phyloP scores from a whole-genome alignment of 1,140 invertebrate species.

The Camponotus vicinus region DNA sequence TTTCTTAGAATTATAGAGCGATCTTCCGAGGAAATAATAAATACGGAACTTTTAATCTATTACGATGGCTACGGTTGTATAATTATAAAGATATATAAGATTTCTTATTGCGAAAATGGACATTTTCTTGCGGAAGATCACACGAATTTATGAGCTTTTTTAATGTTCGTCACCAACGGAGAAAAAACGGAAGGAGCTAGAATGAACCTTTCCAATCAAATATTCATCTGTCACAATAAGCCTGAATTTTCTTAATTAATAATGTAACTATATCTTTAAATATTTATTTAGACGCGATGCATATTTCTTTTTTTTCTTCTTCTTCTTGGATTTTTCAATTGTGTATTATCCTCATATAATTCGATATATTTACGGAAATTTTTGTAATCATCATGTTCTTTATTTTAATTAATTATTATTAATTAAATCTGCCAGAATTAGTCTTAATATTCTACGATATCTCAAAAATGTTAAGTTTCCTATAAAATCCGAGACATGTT shows the following conservation, averaged over 20 bases:
- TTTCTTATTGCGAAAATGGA: conserved; percentile 16
- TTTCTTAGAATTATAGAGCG: no score
- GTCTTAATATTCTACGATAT: neutral
- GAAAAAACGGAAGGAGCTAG: neutral
- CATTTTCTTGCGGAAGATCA: neutral
- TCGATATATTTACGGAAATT: neutral
- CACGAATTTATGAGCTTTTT: conserved; percentile 12
- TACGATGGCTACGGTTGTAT: neutral
- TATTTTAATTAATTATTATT: neutral
- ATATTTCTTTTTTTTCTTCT: neutral
- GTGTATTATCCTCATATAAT: neutral
- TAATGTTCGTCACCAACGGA: conserved; percentile 20
- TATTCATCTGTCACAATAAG: conserved; percentile 29
- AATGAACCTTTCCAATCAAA: conserved; percentile 30
- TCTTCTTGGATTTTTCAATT: neutral
- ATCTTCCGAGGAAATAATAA: neutral
- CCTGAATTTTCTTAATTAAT: conserved; percentile 41
- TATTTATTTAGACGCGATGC: neutral
- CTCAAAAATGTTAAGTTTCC: neutral
- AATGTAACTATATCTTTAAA: conserved; percentile 9
- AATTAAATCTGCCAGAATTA: neutral
- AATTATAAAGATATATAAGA: conserved; percentile 7
- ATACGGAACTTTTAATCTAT: conserved; percentile 26
- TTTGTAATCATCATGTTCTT: neutral
- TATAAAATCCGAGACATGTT: neutral